A percentile compares a stretch with the other conserved stretches of the same genome.
These are phyloP conservation scores for Microctonus aethiopoides DNA, from an alignment of 2,888 invertebrate genomes.

Conservation along the genomic window DNA sequence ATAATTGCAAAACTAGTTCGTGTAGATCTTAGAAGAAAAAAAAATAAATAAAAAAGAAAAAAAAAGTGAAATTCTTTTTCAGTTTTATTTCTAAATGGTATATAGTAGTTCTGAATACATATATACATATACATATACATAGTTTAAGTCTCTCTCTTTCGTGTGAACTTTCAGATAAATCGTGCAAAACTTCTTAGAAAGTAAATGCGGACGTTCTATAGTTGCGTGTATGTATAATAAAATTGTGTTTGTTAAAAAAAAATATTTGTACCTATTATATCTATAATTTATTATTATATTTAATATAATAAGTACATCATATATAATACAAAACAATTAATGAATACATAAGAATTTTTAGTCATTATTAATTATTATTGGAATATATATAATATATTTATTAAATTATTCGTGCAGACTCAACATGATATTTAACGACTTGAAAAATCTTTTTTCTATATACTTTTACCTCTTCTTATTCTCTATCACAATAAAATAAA, in stretches of 20 bases:
- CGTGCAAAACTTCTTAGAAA: background rate
- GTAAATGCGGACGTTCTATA: constrained; percentile 4
- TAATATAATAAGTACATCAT: too few species aligned
- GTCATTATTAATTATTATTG: too few species aligned
- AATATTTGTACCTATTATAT: background rate
- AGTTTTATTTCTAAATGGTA: background rate
- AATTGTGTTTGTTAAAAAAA: background rate
- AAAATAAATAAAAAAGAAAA: background rate
- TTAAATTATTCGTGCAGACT: background rate
- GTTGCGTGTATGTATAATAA: background rate
- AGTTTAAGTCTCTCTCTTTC: background rate
- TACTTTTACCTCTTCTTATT: background rate
- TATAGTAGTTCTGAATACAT: background rate
- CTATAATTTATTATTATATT: too few species aligned
- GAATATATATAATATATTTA: background rate
- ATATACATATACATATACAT: background rate
- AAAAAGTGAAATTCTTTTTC: background rate
- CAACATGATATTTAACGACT: background rate
- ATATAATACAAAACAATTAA: too few species aligned
- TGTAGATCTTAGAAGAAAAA: background rate
- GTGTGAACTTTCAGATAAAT: constrained; percentile 9
- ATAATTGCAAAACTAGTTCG: background rate
- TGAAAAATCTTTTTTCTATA: background rate
- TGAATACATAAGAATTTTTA: too few species aligned
- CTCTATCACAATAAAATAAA: background rate